phyloP scores from a whole-genome alignment of 2,888 invertebrate genomes.

The Deladenus siricidicola region DNA sequence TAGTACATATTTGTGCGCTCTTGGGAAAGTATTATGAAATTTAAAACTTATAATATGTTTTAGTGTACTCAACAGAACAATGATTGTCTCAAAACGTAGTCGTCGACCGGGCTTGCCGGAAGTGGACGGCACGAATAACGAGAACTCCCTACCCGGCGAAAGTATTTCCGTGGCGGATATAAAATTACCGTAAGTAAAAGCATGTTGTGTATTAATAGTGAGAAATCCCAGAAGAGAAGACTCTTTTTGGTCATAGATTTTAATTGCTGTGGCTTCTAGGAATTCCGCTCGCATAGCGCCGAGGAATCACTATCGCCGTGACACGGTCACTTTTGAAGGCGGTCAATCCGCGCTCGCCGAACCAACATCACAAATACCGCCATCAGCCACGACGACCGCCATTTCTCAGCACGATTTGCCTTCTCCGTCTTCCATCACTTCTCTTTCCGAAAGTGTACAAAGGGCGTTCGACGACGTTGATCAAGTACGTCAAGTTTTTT shows the following conservation, averaged over 20 bases:
- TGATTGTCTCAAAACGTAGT: conserved; percentile 14
- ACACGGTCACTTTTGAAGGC: conserved; percentile 3
- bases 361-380: background rate
- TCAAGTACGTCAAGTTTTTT: background rate
- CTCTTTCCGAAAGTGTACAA: background rate
- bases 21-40: too few relatives aligned
- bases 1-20: too few relatives aligned
- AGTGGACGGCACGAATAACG: conserved; percentile 2
- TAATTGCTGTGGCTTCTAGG: background rate
- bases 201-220: too few relatives aligned
- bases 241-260: background rate
- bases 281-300: background rate
- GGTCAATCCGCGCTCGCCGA: background rate
- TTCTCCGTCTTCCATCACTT: background rate
- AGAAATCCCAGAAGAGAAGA: too few relatives aligned
- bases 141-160: background rate
- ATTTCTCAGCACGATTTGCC: background rate
- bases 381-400: background rate
- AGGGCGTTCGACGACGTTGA: conserved; percentile 2
- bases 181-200: background rate
- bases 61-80: conserved; percentile 12
- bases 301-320: conserved; percentile 2
- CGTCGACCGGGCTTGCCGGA: conserved; percentile 11
- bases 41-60: too few relatives aligned
- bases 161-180: background rate